Evolutionary conservation across 2,797 vertebrate species (phyloP).

Genomic region (Pagetopsis macropterus): DNA sequence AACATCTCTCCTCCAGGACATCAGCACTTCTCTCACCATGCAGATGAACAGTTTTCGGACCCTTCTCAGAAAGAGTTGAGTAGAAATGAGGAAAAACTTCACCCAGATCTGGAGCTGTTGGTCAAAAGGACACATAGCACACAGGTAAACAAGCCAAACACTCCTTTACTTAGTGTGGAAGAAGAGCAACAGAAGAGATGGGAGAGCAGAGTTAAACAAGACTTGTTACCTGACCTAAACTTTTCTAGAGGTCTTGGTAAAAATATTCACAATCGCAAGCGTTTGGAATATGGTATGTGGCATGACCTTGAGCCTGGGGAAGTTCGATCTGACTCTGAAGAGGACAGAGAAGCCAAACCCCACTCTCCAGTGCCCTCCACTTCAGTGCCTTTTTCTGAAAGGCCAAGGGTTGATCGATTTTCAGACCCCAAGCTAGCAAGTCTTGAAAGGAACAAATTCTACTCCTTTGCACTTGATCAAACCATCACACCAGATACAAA

Average conservation of each 20-base stretch:
- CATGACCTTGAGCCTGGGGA: constrained; percentile 93
- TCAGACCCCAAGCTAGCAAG: constrained; percentile 91
- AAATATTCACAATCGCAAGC: constrained; percentile 90
- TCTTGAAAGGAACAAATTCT: constrained; percentile 96
- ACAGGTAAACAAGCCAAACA: constrained; percentile 88
- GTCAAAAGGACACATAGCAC: constrained; percentile 87
- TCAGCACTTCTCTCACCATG: constrained; percentile 85
- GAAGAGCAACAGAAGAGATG: constrained; percentile 91
- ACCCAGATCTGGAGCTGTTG: constrained; percentile 86
- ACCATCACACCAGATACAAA: constrained; percentile 99
- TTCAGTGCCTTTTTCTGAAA: constrained; percentile 90
- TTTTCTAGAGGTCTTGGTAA: constrained; percentile 90
- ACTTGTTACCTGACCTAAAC: constrained; percentile 88
- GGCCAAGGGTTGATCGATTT: constrained; percentile 90
- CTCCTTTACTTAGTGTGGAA: constrained; percentile 84
- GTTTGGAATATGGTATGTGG: constrained; percentile 87
- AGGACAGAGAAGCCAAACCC: constrained; percentile 90
- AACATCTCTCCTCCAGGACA: constrained; percentile 87
- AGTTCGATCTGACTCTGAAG: constrained; percentile 96
- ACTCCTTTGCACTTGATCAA: constrained; percentile 95
- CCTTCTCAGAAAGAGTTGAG: constrained; percentile 89
- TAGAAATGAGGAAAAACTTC: constrained; percentile 89
- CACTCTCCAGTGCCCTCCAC: constrained; percentile 91
- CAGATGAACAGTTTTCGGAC: constrained; percentile 86
- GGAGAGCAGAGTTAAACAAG: constrained; percentile 91